Percentiles rank a stretch among this genome's conserved stretches.
These are phyloP conservation scores for Muricea muricata DNA, from an alignment of 92 coral and sea anemone genomes.

Conservation along the genomic window DNA sequence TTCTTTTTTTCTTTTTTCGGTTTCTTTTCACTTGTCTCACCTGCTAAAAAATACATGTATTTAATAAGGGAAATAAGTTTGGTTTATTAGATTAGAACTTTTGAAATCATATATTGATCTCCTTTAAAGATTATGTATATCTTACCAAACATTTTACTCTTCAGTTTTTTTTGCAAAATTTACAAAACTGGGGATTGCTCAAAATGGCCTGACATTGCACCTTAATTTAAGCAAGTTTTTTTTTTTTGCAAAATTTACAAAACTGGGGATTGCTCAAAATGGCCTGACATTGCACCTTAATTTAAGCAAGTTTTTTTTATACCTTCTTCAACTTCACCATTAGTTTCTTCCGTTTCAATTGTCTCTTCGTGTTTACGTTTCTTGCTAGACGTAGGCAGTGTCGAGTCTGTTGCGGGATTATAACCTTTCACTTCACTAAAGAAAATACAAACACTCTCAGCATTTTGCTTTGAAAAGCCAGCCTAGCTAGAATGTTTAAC, in stretches of 20 bases:
- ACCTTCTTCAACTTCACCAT: conserved; percentile 32
- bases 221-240: too few species aligned
- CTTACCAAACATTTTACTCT: too few species aligned
- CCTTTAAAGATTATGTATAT: too few species aligned
- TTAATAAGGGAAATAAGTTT: neutral
- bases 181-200: too few species aligned
- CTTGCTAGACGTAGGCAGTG: conserved; percentile 74
- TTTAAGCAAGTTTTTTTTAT: too few species aligned
- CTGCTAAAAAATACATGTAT: conserved; percentile 31
- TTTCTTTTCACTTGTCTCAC: conserved; percentile 73
- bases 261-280: too few species aligned
- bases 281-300: too few species aligned
- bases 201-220: too few species aligned
- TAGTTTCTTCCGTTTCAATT: conserved; percentile 52
- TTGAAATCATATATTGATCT: too few species aligned
- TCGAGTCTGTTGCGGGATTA: conserved; percentile 91
- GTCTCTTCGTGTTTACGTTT: conserved; percentile 82
- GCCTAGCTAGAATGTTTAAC: neutral
- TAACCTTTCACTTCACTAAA: conserved; percentile 88
- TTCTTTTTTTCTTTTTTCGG: conserved; percentile 84
- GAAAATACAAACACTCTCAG: neutral
- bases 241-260: too few species aligned
- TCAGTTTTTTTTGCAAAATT: too few species aligned
- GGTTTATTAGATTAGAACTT: too few species aligned
- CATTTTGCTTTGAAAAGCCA: neutral